These are phyloP conservation scores for Drosophila chauvacae DNA, from an alignment of 1,140 invertebrate genomes.

Conservation along the genomic window DNA sequence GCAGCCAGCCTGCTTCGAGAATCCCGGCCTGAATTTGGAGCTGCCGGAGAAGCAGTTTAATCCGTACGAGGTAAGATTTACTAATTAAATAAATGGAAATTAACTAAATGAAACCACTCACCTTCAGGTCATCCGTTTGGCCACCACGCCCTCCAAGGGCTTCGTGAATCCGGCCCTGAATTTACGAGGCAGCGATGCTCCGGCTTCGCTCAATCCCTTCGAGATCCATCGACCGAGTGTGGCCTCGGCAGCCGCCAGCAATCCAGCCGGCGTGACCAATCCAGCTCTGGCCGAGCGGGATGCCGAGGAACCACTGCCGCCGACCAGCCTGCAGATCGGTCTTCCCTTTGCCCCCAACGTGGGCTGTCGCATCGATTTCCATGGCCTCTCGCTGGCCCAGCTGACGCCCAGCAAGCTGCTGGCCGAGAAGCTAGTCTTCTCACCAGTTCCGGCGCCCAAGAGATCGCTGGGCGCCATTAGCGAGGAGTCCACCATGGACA, in stretches of 20 bases:
- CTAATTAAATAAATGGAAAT: too few relatives aligned
- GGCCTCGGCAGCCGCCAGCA: conserved; percentile 38
- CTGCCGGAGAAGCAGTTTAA: conserved; percentile 81
- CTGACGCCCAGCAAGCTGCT: conserved; percentile 78
- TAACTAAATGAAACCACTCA: too few relatives aligned
- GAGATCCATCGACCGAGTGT: conserved; percentile 73
- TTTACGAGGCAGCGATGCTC: conserved; percentile 65
- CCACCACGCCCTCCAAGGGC: conserved; percentile 59
- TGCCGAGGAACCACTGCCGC: conserved; percentile 39
- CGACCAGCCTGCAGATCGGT: conserved; percentile 66
- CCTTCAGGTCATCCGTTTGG: conserved; percentile 59
- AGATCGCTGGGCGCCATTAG: conserved; percentile 71
- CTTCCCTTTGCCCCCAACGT: conserved; percentile 79
- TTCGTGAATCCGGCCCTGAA: conserved; percentile 80
- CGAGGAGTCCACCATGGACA: conserved; percentile 81
- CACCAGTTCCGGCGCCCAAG: conserved; percentile 62
- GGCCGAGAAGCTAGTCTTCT: conserved; percentile 79
- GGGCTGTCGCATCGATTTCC: conserved; percentile 81
- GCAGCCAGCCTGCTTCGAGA: conserved; percentile 72
- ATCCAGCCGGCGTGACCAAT: conserved; percentile 65
- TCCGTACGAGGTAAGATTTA: conserved; percentile 72
- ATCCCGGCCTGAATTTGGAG: conserved; percentile 80
- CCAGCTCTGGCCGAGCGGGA: conserved; percentile 43
- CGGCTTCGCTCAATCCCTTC: conserved; percentile 73
- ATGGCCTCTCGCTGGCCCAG: conserved; percentile 67